Conservation (phyloP, 1,140 invertebrate genomes). For the Pseudomyrmex cubaensis region DNA sequence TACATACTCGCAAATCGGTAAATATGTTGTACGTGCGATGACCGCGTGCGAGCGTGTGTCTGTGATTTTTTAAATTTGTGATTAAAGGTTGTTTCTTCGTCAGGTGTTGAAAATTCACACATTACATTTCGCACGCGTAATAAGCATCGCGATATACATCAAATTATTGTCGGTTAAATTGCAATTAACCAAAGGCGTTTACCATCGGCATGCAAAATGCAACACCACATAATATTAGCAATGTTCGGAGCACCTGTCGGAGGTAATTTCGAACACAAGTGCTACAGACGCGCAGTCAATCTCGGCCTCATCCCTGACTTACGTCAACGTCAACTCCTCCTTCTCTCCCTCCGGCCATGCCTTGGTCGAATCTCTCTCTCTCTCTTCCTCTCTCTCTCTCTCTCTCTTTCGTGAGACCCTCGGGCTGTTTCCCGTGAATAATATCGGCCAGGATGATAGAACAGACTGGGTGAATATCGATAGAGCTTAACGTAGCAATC, state of each 20-base stretch:
- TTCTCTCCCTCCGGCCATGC: constrained; percentile 9
- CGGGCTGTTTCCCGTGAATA: constrained; percentile 55
- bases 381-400: background rate
- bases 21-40: background rate
- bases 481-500: constrained; percentile 59
- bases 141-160: constrained; percentile 9
- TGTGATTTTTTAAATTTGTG: constrained; percentile 11
- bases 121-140: background rate
- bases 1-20: background rate
- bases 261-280: constrained; percentile 51
- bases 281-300: constrained; percentile 56
- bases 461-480: constrained; percentile 59
- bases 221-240: constrained; percentile 50
- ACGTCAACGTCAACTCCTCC: constrained; percentile 41
- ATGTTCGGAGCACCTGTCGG: constrained; percentile 55
- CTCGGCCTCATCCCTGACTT: constrained; percentile 51
- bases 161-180: constrained; percentile 44
- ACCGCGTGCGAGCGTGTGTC: background rate
- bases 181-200: constrained; percentile 54
- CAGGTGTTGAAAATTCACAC: constrained; percentile 11
- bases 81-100: background rate
- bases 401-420: constrained; percentile 21
- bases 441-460: constrained; percentile 45
- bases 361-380: background rate
- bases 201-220: constrained; percentile 53